phyloP scores from a whole-genome alignment of 2,888 invertebrate genomes.

The Ptychoptera contaminata region DNA sequence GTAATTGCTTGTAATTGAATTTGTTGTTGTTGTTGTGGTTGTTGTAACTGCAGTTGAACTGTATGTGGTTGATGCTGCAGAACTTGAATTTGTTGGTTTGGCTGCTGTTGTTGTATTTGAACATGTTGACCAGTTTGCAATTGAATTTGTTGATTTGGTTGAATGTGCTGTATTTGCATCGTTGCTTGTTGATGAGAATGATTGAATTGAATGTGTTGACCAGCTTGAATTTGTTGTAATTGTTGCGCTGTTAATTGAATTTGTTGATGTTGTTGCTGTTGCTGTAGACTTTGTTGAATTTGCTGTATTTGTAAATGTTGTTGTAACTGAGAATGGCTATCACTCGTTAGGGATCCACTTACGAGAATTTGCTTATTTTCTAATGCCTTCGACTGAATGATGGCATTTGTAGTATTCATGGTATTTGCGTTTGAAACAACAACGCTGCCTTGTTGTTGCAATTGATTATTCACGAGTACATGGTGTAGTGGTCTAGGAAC shows the following conservation, averaged over 20 bases:
- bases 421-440: slow-evolving; percentile 4
- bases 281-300: not conserved
- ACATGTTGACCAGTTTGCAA: slow-evolving; percentile 21
- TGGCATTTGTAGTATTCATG: not conserved
- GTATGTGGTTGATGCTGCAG: slow-evolving; percentile 25
- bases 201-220: slow-evolving; percentile 6
- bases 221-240: slow-evolving; percentile 1
- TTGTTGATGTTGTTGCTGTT: slow-evolving; percentile 6
- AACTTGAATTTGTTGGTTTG: slow-evolving; percentile 38
- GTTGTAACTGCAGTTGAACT: slow-evolving; percentile 36
- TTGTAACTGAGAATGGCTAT: not conserved
- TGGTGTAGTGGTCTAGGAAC: slow-evolving; percentile 23
- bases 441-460: slow-evolving; percentile 9
- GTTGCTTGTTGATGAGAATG: slow-evolving; percentile 2
- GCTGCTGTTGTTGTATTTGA: slow-evolving; percentile 34
- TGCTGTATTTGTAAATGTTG: slow-evolving; percentile 6
- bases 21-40: slow-evolving; percentile 13
- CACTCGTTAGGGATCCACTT: too few relatives aligned
- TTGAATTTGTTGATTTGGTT: slow-evolving; percentile 1
- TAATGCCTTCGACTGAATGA: too few relatives aligned
- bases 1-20: slow-evolving; percentile 18
- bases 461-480: slow-evolving; percentile 17
- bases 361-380: too few relatives aligned
- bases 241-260: not conserved
- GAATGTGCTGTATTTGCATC: slow-evolving; percentile 1